Evolutionary conservation across 2,888 invertebrate species (phyloP), one percentile per base, ranked within the genome.

Genomic region (Cheilosia urbana): DNA sequence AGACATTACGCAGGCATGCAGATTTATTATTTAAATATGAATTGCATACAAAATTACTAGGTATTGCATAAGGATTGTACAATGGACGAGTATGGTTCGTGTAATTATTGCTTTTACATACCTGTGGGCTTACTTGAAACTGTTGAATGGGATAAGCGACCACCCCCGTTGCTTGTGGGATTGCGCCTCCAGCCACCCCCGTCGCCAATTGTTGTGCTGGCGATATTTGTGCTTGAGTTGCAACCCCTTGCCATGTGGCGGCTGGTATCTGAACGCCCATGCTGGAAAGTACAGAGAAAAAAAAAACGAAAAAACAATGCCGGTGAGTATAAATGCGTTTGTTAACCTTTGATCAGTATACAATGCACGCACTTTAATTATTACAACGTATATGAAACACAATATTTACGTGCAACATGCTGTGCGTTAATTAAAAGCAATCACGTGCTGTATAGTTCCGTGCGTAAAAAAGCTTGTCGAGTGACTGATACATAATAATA

Each of bases 61-160:
- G 85, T 81, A 85, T 85, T 81, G 71, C 85, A 77, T 85, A 85
- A 76, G 85, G 85, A 85, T 85, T 85, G 81, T 85, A 85, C 85
- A 85, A 72, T 77, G 85, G 76, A 73, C 85, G 85, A 81, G 81
- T 57, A 87, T 71, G 75, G 78, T 83, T 78, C 53, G 30, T 83
- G 71, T 78, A 71, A 78, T 78, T 87, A 79, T 76, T 75, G 73
- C 47, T 72, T 87, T 81, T 87, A 90, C 91, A 88, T 92, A 92
- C 92, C 92, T 92, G 92, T 89, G 92, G 92, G 91, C 92, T 92
- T 89, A 96, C 97, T 94, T 97, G 97, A 93, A 97, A 98, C 93
- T 97, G 97, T 93, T 97, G 97, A 93, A 97, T 96, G 71, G 97
- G 97, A 92, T 97, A 97, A 91, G 96, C 96, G 92, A 97, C 96